phyloP scores from a whole-genome alignment of 2,113 vertebrate species.

The Anarrhichthys ocellatus region DNA sequence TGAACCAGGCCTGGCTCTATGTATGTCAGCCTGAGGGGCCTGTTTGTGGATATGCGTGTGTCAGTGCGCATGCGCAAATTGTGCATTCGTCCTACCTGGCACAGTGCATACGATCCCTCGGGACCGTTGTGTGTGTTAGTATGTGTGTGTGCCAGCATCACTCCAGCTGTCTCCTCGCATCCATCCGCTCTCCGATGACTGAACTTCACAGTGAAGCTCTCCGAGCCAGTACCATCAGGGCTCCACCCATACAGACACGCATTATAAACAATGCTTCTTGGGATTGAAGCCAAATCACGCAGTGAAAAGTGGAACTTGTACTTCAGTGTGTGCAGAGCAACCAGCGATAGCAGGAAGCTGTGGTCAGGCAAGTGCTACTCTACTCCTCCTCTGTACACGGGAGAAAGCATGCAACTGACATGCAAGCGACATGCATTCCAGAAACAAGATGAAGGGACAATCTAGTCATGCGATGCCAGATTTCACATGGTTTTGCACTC shows the following conservation, averaged over 20 bases:
- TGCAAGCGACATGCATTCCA: background rate
- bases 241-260: conserved; percentile 48
- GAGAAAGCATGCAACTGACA: background rate
- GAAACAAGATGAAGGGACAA: background rate
- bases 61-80: conserved; percentile 19
- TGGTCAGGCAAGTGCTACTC: background rate
- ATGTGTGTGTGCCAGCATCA: conserved; percentile 28
- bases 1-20: conserved; percentile 44
- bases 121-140: conserved; percentile 16
- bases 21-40: conserved; percentile 57
- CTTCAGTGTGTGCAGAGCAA: conserved; percentile 4
- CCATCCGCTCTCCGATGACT: conserved; percentile 53
- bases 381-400: conserved; percentile 8
- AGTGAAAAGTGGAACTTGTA: conserved; percentile 17
- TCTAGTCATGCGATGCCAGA: background rate
- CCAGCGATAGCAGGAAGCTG: background rate
- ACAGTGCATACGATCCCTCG: conserved; percentile 39
- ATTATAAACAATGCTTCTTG: conserved; percentile 46
- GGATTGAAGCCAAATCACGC: conserved; percentile 34
- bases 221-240: conserved; percentile 34
- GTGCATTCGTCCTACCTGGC: conserved; percentile 66
- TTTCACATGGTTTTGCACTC: background rate
- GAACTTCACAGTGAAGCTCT: conserved; percentile 55
- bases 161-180: conserved; percentile 73
- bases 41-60: conserved; percentile 31